A percentile compares a stretch with the other conserved stretches of the same genome.
These are phyloP conservation scores for Phymatocera aterrima DNA, from an alignment of 2,888 invertebrate genomes.

Conservation along the genomic window DNA sequence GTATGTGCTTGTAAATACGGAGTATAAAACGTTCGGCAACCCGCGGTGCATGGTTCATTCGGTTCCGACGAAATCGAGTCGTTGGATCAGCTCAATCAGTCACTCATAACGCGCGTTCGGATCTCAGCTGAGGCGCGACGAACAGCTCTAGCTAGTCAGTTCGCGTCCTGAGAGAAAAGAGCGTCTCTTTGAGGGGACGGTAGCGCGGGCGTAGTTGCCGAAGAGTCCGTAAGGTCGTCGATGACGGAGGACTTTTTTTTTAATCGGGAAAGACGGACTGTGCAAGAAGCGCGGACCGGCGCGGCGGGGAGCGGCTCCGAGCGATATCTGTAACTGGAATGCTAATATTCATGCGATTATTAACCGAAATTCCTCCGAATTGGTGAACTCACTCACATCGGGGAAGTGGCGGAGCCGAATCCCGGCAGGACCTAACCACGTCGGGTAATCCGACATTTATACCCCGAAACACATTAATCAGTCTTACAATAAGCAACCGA, in stretches of 20 bases:
- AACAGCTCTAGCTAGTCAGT: slow-evolving; percentile 21
- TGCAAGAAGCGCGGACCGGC: background rate
- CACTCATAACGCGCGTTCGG: slow-evolving; percentile 1
- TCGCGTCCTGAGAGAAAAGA: background rate
- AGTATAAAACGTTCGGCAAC: no score
- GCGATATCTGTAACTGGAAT: no score
- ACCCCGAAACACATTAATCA: slow-evolving; percentile 49
- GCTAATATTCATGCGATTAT: no score
- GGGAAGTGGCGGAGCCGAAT: background rate
- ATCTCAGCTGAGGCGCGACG: background rate
- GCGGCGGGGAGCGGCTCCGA: background rate
- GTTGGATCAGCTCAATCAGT: slow-evolving; percentile 2
- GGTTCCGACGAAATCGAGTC: no score
- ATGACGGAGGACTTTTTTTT: background rate
- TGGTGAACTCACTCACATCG: no score
- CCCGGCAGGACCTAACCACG: background rate
- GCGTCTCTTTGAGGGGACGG: background rate
- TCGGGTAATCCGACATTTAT: slow-evolving; percentile 20
- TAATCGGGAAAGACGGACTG: no score
- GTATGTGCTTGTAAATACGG: no score
- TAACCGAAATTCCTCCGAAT: no score
- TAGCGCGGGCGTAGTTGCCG: background rate
- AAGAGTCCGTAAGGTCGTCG: background rate
- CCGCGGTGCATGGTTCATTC: no score
- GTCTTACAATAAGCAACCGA: slow-evolving; percentile 51